Evolutionary conservation across 2,888 invertebrate species (phyloP).

Genomic region (Elmis aenea): DNA sequence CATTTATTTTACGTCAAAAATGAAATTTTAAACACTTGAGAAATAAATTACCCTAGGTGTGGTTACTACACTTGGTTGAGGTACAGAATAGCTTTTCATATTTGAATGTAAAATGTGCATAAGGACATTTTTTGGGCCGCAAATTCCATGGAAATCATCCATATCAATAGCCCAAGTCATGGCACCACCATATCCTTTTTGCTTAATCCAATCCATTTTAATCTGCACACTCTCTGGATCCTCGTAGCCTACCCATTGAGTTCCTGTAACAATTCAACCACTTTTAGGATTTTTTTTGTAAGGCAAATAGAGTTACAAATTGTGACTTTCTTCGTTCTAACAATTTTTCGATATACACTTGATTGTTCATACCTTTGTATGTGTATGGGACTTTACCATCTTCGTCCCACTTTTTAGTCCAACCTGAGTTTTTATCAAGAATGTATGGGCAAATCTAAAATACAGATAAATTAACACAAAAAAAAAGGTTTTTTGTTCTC

Average conservation of each 20-base stretch:
- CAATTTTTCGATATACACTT: too few species aligned
- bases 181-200: conserved; percentile 78
- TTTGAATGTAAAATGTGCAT: conserved; percentile 67
- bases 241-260: conserved; percentile 90
- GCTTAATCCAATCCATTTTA: conserved; percentile 85
- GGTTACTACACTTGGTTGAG: conserved; percentile 59
- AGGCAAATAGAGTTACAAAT: conserved; percentile 2
- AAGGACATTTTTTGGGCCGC: conserved; percentile 71
- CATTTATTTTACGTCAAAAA: conserved; percentile 8
- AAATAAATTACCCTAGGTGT: conserved; percentile 64
- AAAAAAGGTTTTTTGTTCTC: too few species aligned
- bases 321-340: too few species aligned
- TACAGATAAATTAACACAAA: too few species aligned
- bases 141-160: conserved; percentile 84
- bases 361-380: conserved; percentile 59
- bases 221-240: conserved; percentile 74
- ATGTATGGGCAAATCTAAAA: conserved; percentile 73
- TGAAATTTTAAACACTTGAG: conserved; percentile 1
- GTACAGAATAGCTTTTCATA: conserved; percentile 67
- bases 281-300: not conserved
- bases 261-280: conserved; percentile 48
- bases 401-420: conserved; percentile 83
- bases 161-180: conserved; percentile 93
- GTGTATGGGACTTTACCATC: conserved; percentile 79
- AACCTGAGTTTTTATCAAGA: conserved; percentile 62